phyloP scores from a whole-genome alignment of 2,797 vertebrate species.

The Okamejei kenojei region DNA sequence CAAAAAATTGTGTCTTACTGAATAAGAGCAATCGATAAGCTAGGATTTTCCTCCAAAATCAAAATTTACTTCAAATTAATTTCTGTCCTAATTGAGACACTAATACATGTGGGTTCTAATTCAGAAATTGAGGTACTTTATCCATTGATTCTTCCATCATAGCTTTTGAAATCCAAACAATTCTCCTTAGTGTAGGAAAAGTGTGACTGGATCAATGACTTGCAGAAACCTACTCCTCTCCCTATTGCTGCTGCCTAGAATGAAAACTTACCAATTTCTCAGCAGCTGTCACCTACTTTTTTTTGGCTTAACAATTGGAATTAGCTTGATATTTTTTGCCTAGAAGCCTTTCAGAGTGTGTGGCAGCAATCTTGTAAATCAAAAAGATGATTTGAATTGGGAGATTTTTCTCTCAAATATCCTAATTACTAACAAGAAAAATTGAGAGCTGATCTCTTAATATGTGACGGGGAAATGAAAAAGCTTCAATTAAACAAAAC shows the following conservation, averaged over 20 bases:
- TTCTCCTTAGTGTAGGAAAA: not conserved
- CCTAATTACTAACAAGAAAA: not conserved
- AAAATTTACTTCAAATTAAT: conserved; percentile 12
- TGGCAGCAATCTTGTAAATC: not conserved
- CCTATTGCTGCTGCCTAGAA: too few relatives aligned
- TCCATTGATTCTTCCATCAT: not conserved
- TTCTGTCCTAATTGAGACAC: not conserved
- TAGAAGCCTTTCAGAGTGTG: conserved; percentile 5
- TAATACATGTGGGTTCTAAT: not conserved
- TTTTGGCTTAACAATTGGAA: not conserved
- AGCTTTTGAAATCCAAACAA: not conserved
- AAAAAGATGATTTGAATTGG: not conserved
- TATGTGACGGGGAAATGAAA: not conserved
- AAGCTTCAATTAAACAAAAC: not conserved
- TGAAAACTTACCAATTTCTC: not conserved
- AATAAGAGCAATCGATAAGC: not conserved
- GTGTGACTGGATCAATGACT: not conserved
- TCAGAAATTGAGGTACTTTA: not conserved
- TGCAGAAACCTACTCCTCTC: not conserved
- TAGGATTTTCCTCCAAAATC: not conserved
- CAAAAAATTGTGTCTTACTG: not conserved
- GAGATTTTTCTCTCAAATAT: too few relatives aligned
- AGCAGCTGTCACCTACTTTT: too few relatives aligned
- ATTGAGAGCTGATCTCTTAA: not conserved
- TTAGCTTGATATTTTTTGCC: not conserved